Evolutionary conservation across 2,888 invertebrate species (phyloP).

Genomic region (Osmoderma eremita): DNA sequence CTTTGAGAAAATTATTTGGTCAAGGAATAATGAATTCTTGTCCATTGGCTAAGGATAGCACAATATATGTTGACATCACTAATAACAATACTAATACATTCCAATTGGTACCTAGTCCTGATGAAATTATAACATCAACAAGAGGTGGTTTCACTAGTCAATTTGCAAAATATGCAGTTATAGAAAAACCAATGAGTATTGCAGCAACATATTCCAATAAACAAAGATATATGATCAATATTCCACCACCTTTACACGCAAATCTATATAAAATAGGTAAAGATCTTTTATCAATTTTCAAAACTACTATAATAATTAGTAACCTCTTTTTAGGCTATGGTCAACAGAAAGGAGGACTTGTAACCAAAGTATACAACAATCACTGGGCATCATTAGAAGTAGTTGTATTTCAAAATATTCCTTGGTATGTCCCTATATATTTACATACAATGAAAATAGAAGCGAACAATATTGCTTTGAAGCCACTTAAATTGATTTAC

Average conservation of each 20-base stretch:
- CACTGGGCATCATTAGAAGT: constrained; percentile 80
- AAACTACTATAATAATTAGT: not conserved
- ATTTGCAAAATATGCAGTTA: constrained; percentile 76
- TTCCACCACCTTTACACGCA: constrained; percentile 77
- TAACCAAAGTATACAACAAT: constrained; percentile 84
- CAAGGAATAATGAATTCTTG: constrained; percentile 85
- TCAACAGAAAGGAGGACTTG: constrained; percentile 89
- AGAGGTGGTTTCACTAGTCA: constrained; percentile 76
- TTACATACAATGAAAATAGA: constrained; percentile 83
- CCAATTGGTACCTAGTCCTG: constrained; percentile 72
- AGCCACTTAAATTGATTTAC: constrained; percentile 70
- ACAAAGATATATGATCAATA: constrained; percentile 66
- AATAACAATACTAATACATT: constrained; percentile 72
- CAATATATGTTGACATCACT: constrained; percentile 83
- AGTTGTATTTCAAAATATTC: constrained; percentile 88
- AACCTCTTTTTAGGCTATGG: constrained; percentile 71
- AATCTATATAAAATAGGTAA: constrained; percentile 82
- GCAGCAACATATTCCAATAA: constrained; percentile 69
- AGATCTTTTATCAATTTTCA: not conserved
- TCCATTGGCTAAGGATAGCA: constrained; percentile 80
- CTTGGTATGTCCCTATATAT: constrained; percentile 87
- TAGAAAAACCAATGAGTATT: constrained; percentile 70
- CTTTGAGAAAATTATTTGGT: constrained; percentile 86
- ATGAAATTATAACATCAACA: constrained; percentile 68
- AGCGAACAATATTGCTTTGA: constrained; percentile 68